Conservation (phyloP, 2,797 vertebrate species). For the Urocyon cinereoargenteus region DNA sequence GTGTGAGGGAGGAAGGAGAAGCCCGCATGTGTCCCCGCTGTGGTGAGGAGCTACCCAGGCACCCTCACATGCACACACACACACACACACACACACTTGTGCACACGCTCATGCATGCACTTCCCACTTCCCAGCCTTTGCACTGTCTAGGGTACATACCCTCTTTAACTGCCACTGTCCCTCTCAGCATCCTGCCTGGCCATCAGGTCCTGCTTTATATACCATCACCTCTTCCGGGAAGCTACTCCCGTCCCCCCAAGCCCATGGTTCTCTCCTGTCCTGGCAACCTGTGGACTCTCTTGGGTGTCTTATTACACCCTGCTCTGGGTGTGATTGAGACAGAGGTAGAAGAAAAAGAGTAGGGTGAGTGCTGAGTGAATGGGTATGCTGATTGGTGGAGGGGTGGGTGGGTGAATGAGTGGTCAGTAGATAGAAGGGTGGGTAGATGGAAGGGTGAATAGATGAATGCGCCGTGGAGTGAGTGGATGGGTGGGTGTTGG, state of each 20-base stretch:
- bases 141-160: background rate
- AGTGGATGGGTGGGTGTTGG: background rate
- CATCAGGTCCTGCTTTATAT: background rate
- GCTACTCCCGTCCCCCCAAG: background rate
- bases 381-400: background rate
- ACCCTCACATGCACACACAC: background rate
- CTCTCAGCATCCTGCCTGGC: background rate
- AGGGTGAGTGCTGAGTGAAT: background rate
- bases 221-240: background rate
- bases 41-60: background rate
- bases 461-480: background rate
- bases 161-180: background rate
- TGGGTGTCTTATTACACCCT: background rate
- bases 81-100: background rate
- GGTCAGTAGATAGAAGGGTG: too few relatives aligned
- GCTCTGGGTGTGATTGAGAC: conserved; percentile 49
- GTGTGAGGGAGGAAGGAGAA: background rate
- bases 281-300: background rate
- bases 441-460: background rate
- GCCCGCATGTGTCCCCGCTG: background rate
- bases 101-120: accelerated
- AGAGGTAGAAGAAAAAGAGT: background rate
- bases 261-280: background rate
- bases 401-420: background rate
- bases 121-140: background rate